These are phyloP conservation scores for Cephalotes varians DNA, from an alignment of 2,888 invertebrate genomes.

Conservation along the genomic window DNA sequence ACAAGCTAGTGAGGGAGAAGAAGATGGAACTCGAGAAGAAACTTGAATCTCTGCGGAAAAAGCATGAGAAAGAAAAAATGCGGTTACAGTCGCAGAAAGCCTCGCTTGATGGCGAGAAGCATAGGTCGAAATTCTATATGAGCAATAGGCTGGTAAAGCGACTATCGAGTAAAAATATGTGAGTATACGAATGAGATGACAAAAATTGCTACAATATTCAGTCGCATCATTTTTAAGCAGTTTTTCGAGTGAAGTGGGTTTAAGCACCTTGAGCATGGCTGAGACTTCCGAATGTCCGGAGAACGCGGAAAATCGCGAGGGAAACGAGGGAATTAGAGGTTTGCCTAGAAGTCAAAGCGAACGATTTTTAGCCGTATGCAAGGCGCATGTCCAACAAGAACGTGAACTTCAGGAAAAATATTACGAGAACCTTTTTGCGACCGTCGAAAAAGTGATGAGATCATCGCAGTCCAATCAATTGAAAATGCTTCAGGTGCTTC, in stretches of 20 bases:
- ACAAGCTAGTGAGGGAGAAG: conserved; percentile 94
- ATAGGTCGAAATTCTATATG: conserved; percentile 91
- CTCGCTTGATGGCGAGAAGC: conserved; percentile 88
- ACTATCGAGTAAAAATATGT: conserved; percentile 93
- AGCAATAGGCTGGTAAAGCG: conserved; percentile 92
- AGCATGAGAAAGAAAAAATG: conserved; percentile 90
- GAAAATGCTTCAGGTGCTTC: conserved; percentile 90
- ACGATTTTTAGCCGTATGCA: conserved; percentile 88
- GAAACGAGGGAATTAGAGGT: conserved; percentile 86
- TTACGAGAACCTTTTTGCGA: conserved; percentile 92
- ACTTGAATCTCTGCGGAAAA: conserved; percentile 92
- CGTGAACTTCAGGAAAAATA: conserved; percentile 93
- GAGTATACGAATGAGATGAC: conserved; percentile 84
- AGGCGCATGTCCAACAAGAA: conserved; percentile 91
- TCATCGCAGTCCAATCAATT: conserved; percentile 93
- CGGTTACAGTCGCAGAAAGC: conserved; percentile 88
- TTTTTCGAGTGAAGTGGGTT: conserved; percentile 81
- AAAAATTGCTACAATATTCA: conserved; percentile 31
- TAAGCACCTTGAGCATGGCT: conserved; percentile 76
- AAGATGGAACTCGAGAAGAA: conserved; percentile 95
- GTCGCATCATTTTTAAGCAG: conserved; percentile 64
- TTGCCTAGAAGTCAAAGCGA: conserved; percentile 89
- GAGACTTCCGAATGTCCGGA: conserved; percentile 87
- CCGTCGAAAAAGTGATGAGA: conserved; percentile 93
- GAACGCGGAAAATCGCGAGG: conserved; percentile 79